phyloP scores from a whole-genome alignment of 1,140 invertebrate genomes.

The Drosophila erecta region DNA sequence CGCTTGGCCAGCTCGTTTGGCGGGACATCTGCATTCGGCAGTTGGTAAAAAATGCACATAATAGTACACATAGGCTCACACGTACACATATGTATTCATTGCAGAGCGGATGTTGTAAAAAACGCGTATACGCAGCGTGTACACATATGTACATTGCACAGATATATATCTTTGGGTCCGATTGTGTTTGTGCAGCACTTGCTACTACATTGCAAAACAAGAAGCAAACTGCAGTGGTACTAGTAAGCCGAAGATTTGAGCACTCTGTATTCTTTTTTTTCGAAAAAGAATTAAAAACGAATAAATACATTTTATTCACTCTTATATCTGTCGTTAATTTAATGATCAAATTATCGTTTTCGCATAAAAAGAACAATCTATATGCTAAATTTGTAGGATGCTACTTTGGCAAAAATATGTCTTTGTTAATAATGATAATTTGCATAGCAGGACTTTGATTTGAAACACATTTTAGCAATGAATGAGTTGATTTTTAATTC shows the following conservation, averaged over 20 bases:
- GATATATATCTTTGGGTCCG: slow-evolving; percentile 1
- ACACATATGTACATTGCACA: neutral
- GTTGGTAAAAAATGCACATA: slow-evolving; percentile 58
- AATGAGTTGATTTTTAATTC: no score
- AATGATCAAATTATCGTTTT: no score
- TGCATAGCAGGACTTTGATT: no score
- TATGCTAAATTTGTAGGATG: no score
- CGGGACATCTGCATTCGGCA: slow-evolving; percentile 43
- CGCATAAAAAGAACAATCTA: no score
- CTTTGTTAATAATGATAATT: no score
- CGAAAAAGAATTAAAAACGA: no score
- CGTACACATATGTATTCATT: slow-evolving; percentile 3
- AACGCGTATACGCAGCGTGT: slow-evolving; percentile 56
- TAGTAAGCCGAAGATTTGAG: neutral
- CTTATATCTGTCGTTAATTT: neutral
- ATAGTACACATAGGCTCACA: slow-evolving; percentile 6
- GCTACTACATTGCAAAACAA: slow-evolving; percentile 22
- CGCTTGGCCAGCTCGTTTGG: slow-evolving; percentile 67
- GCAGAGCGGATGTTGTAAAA: slow-evolving; percentile 71
- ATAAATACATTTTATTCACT: no score
- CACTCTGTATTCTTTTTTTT: slow-evolving; percentile 1
- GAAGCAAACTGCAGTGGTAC: neutral
- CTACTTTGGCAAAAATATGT: no score
- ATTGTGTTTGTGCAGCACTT: slow-evolving; percentile 32
- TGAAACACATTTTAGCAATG: no score